These are phyloP conservation scores for Microctonus aethiopoides DNA, from an alignment of 2,888 invertebrate genomes.

Conservation along the genomic window DNA sequence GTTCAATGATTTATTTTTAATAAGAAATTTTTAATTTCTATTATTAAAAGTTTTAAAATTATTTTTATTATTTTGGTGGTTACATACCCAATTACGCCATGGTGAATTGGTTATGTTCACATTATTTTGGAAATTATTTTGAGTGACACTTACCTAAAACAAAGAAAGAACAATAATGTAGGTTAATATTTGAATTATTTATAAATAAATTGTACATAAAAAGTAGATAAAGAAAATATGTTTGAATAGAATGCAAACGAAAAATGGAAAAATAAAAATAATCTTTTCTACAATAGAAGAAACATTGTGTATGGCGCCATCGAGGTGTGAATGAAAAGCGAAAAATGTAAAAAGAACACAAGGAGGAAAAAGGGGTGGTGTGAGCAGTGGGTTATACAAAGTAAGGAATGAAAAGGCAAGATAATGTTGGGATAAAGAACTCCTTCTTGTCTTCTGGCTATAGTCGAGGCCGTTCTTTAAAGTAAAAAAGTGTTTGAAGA, in stretches of 20 bases:
- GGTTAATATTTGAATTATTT: background rate
- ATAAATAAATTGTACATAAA: background rate
- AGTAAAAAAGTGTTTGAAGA: conserved; percentile 17
- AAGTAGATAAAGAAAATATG: background rate
- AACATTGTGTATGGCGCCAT: conserved; percentile 16
- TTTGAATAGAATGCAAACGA: background rate
- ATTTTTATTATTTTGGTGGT: no score
- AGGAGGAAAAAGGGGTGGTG: background rate
- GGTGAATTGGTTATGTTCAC: no score
- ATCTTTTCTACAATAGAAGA: conserved; percentile 18
- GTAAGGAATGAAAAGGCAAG: conserved; percentile 15
- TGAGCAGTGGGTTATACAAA: background rate
- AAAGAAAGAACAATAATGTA: background rate
- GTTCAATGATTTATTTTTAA: no score
- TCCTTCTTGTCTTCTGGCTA: background rate
- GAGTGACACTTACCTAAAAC: conserved; percentile 19
- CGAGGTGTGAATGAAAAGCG: conserved; percentile 16
- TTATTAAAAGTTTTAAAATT: no score
- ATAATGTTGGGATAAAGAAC: conserved; percentile 26
- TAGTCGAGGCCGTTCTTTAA: conserved; percentile 19
- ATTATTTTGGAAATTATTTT: background rate
- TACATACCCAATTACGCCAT: no score
- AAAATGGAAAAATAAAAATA: background rate
- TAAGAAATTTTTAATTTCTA: no score
- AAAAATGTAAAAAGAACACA: conserved; percentile 1